phyloP scores from a whole-genome alignment of 2,113 vertebrate genomes.

The Rhinichthys klamathensis region DNA sequence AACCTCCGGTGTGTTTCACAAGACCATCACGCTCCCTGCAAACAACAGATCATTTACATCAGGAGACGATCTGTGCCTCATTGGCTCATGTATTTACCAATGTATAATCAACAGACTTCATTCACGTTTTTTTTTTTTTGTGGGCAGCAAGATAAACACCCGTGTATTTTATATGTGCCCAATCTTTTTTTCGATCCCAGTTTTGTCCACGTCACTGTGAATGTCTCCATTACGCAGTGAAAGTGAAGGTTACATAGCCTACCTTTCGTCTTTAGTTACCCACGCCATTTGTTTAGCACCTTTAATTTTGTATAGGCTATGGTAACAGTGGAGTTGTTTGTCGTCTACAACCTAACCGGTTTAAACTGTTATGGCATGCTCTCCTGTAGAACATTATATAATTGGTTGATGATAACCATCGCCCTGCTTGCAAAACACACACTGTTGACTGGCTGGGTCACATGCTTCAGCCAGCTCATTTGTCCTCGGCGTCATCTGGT shows the following conservation, averaged over 20 bases:
- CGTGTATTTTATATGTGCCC: neutral
- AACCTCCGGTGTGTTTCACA: constrained; percentile 90
- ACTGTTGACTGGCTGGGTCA: neutral
- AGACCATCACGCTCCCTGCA: constrained; percentile 80
- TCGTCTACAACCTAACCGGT: neutral
- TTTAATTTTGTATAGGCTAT: neutral
- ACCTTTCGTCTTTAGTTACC: constrained; percentile 37
- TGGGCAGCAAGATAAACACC: neutral
- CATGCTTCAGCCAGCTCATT: constrained; percentile 23
- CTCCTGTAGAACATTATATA: neutral
- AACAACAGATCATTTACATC: neutral
- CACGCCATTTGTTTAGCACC: neutral
- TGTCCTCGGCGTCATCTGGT: neutral
- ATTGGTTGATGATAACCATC: neutral
- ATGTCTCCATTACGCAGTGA: neutral
- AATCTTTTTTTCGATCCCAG: neutral
- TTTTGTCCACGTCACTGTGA: neutral
- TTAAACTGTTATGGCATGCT: neutral
- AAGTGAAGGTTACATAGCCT: constrained; percentile 2
- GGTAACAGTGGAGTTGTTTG: neutral
- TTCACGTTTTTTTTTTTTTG: too few species aligned
- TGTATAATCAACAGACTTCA: neutral
- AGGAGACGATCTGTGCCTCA: neutral
- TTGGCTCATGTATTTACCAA: neutral
- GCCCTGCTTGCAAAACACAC: neutral